A percentile compares a stretch with the other conserved stretches of the same genome.
Evolutionary conservation across 2,113 vertebrate genomes (phyloP).

Genomic region (Mesembrinibis cayennensis): DNA sequence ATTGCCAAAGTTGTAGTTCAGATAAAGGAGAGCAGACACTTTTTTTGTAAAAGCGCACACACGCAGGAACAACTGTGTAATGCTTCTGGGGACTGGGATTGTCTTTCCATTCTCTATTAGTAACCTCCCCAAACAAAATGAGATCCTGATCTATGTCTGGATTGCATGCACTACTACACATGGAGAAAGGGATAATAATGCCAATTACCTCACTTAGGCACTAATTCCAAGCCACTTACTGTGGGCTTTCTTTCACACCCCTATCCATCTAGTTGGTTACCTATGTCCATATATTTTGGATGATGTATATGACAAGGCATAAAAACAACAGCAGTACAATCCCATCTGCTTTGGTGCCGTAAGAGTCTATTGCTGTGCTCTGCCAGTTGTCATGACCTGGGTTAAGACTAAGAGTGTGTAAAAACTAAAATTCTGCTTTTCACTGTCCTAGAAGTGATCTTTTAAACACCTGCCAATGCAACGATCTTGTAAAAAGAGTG

Average conservation of each 20-base stretch:
- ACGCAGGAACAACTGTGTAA: neutral
- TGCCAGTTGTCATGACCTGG: neutral
- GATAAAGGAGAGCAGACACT: neutral
- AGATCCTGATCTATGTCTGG: neutral
- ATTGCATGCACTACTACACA: neutral
- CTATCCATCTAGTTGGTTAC: neutral
- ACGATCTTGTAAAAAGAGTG: neutral
- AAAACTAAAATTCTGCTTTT: neutral
- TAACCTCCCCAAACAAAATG: neutral
- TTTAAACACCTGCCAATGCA: neutral
- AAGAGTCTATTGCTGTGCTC: neutral
- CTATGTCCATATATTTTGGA: neutral
- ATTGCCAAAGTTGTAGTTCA: neutral
- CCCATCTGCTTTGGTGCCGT: neutral
- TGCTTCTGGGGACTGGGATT: neutral
- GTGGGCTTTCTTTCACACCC: neutral
- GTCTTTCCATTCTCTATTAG: neutral
- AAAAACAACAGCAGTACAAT: neutral
- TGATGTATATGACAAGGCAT: neutral
- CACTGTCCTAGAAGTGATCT: neutral
- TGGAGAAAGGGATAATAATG: neutral
- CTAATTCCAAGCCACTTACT: neutral
- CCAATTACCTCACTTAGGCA: neutral
- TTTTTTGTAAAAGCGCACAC: neutral
- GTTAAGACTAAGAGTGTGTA: neutral